Base-by-base conservation (phyloP, 2,888 invertebrate genomes). In the Protula sp. region DNA sequence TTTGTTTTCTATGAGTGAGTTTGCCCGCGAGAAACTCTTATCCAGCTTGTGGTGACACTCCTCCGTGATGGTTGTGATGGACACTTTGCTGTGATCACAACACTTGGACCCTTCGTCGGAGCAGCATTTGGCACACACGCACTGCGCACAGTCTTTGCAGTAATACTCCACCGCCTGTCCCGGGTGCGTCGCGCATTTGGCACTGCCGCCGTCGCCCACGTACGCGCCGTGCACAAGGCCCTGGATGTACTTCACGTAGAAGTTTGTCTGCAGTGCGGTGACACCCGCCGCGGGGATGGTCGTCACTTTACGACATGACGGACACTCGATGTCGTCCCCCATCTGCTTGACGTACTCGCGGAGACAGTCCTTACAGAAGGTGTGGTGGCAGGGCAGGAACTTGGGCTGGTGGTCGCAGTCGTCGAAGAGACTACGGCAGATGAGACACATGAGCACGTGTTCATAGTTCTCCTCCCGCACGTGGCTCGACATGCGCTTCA, bases 381-480 rank as follows among this genome's bases (percentile, higher is more conserved):
- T 79, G 67, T 80, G 80, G 57, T 80, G 80, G 60, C 80, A 80
- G 22, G 77, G 77, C 22, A 80, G 67, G 71, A 79, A 76, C 66
- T 79, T 79, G 29, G 80, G 80, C 47, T 74, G 65, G 62, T 78
- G 77, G 62, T 76, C 77, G 31, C 68, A 67, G 62, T 77, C 75
- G 65, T 80, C 77, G 67, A 75, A 80, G 29, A 71, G 72, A 63
- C 77, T 77, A 27, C 77, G 68, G 63, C 80, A 80, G 52, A 80
- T 78, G 54, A 78, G 72, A 67, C 80, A 80, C 68, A 65, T 68
- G 52, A 70, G 58, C 1, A 70, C 67, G 45, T 69, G 67, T 62
- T 67, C 67, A 50, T 70, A 65, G 59, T 61, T 68, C 56, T 67
- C 65, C 51, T 63, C 59, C 51, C 57, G 28, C 19, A 51, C n/a